Evolutionary conservation across 2,888 invertebrate species (phyloP), one percentile per base, ranked within the genome.

Genomic region (Tuta absoluta): DNA sequence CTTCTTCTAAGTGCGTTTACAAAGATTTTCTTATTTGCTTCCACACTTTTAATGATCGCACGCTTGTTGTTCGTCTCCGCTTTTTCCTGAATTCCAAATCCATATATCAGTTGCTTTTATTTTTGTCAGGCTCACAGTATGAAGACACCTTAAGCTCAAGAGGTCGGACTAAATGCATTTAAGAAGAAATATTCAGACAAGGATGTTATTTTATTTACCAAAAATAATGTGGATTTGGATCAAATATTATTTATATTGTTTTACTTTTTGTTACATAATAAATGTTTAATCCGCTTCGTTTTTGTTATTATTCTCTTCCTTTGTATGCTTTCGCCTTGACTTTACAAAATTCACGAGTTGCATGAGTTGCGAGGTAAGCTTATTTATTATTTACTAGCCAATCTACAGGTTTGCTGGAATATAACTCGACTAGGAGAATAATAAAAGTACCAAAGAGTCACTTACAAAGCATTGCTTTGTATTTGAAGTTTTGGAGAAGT

Each of bases 121-220:
- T 86, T 79, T 80, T 84, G 87, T 77, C 89, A 91, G 91, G 90
- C 91, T 91, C 81, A 91, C 91, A 67, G 88, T 91, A 71, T 91
- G 91, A 91, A 87, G 89, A 84, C 68, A 77, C 73, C 77, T 71
- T 74, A 75, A 74, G 75, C 69, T 77, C 74, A 76, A 71, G 74
- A 75, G 74, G 75, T 41, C 72, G 78, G 79, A 79, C 76, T 80
- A 75, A 74, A 75, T 86, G 86, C 86, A 89, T 88, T 89, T 86
- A 87, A 67, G 88, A 87, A 87, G 86, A 87, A 71, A 69, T 74
- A 74, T 71, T 33, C 2, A 69, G 71, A 69, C 65, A 72, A 68
- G 71, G 71, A 72, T 72, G 74, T 76, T 4, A 49, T 45, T 33
- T n/a, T 56, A 33, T 17, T 17, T n/a, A 19, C 53, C 19, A n/a